These are phyloP conservation scores for Chalcosyrphus nemorum DNA, from an alignment of 2,888 invertebrate species.

Conservation along the genomic window DNA sequence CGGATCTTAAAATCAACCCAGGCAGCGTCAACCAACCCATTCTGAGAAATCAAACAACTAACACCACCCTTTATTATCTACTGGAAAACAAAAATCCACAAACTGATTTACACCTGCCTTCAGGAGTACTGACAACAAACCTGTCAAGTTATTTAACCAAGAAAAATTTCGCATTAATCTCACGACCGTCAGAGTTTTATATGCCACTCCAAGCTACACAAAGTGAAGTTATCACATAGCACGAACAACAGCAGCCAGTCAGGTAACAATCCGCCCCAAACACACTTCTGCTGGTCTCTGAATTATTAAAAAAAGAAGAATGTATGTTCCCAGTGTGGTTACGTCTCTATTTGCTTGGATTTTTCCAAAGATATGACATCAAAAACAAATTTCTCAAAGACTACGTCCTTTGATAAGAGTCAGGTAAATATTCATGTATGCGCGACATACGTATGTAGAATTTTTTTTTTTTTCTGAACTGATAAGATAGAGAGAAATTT, in stretches of 20 bases:
- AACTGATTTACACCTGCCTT: conserved; percentile 61
- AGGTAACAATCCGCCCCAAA: not conserved
- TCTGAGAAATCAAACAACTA: conserved; percentile 32
- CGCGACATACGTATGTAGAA: not conserved
- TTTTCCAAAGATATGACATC: conserved; percentile 30
- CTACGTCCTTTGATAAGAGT: conserved; percentile 46
- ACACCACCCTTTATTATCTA: not conserved
- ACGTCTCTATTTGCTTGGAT: conserved; percentile 45
- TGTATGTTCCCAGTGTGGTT: conserved; percentile 14
- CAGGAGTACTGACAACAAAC: conserved; percentile 24
- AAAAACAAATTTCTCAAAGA: conserved; percentile 31
- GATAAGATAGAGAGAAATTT: conserved; percentile 21
- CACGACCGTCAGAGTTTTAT: conserved; percentile 34
- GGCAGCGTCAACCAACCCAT: not conserved
- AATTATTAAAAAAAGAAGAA: not conserved
- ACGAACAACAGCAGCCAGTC: conserved; percentile 15
- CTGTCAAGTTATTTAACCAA: conserved; percentile 63
- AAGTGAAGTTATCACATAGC: conserved; percentile 18
- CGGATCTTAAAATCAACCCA: not conserved
- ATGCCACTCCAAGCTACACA: conserved; percentile 34
- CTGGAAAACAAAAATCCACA: conserved; percentile 30
- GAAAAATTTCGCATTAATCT: conserved; percentile 63
- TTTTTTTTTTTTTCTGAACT: not conserved
- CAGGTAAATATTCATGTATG: conserved; percentile 4
- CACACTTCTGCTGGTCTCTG: not conserved